phyloP scores from a whole-genome alignment of 37 sponge, comb jelly and placozoan genomes.

The Beroe forskalii region DNA sequence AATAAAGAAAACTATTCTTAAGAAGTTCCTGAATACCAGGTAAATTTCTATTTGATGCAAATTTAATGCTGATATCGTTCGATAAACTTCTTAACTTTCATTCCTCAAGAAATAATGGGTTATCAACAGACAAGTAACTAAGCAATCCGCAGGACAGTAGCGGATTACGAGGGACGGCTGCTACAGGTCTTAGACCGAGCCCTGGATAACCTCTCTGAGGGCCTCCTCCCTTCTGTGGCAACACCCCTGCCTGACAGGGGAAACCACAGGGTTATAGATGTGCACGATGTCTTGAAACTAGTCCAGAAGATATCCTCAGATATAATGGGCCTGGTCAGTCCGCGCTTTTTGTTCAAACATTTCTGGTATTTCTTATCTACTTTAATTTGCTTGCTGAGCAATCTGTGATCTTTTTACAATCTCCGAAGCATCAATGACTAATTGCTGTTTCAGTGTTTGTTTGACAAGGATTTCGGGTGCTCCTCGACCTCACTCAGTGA shows the following conservation, averaged over 20 bases:
- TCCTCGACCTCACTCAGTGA: not conserved
- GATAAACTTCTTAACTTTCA: too few species aligned
- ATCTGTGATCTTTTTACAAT: too few species aligned
- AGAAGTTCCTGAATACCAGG: slow-evolving; percentile 27
- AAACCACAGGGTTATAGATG: not conserved
- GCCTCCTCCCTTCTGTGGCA: not conserved
- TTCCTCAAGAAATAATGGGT: too few species aligned
- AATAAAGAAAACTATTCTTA: slow-evolving; percentile 47
- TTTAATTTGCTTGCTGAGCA: too few species aligned
- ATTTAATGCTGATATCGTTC: too few species aligned
- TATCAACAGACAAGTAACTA: too few species aligned
- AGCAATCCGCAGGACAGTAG: not conserved
- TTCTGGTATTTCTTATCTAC: too few species aligned
- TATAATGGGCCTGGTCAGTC: slow-evolving; percentile 11
- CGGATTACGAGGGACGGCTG: not conserved
- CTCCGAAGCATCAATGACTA: too few species aligned
- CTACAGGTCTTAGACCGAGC: not conserved
- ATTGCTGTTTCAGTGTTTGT: slow-evolving; percentile 21
- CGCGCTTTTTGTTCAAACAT: not conserved
- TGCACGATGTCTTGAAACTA: not conserved
- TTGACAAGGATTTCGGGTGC: slow-evolving; percentile 47
- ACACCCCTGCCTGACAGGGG: not conserved
- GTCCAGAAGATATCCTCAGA: slow-evolving; percentile 33
- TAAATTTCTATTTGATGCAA: too few species aligned
- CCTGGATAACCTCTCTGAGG: not conserved